These are phyloP conservation scores for Mercenaria mercenaria DNA, from an alignment of 1,140 invertebrate genomes.

Conservation along the genomic window DNA sequence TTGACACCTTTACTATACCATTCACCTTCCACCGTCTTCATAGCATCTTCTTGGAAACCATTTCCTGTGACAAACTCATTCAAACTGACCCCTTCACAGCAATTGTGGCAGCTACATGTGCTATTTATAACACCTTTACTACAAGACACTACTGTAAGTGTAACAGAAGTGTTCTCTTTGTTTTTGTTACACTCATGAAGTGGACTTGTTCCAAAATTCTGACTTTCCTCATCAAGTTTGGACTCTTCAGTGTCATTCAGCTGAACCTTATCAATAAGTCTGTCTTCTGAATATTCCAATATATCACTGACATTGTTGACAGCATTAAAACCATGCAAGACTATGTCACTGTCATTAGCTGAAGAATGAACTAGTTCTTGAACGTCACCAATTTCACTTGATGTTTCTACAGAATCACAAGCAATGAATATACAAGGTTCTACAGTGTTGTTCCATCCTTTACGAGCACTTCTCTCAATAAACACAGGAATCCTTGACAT, in stretches of 20 bases:
- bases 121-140: constrained; percentile 26
- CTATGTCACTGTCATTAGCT: neutral
- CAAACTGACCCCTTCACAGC: neutral
- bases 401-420: constrained; percentile 50
- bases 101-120: constrained; percentile 29
- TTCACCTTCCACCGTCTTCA: neutral
- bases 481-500: constrained; percentile 64
- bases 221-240: neutral
- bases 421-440: constrained; percentile 59
- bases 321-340: neutral
- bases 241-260: constrained; percentile 8
- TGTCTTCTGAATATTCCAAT: neutral
- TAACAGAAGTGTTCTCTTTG: neutral
- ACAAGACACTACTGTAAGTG: constrained; percentile 44
- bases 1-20: neutral
- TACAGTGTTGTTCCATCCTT: constrained; percentile 24
- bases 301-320: neutral
- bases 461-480: constrained; percentile 51
- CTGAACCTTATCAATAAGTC: constrained; percentile 52
- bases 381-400: neutral
- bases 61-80: neutral
- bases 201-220: neutral
- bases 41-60: neutral
- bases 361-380: neutral
- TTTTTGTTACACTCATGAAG: neutral